Base-by-base conservation (phyloP, 2,888 invertebrate species). In the Erebia palarica region DNA sequence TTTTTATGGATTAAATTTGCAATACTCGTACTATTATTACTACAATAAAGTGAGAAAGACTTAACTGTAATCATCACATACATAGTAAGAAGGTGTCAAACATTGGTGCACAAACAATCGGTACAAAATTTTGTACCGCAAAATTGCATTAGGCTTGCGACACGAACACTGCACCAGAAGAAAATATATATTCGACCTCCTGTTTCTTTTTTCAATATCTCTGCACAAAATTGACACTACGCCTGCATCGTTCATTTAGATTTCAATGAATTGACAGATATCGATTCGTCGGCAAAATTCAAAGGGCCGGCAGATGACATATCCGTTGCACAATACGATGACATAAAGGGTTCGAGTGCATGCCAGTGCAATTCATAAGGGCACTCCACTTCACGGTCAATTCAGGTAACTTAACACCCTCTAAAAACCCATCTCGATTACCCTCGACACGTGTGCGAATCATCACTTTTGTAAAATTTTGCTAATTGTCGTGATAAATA, bases 321-420 rank as follows among this genome's bases (percentile, higher is more conserved):
- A 78, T 89, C 86, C 83, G 79, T 92, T 91, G 90, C 90, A 91
- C 92, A 92, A 92, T 87, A 80, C 84, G 81, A 79, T 78, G 79
- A 81, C 82, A 85, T 88, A 84, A 88, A 90, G 89, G 92, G 91
- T 90, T 91, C 86, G 85, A 89, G 84, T 91, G 91, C 90, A 91
- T 85, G 82, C 87, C 88, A 77, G 86, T 92, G 92, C 91, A 89
- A 91, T 87, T 86, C 85, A 92, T 92, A 92, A 88, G 92, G 92
- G 92, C 83, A 91, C 86, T 91, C 81, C 79, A 86, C 85, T 69
- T 68, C 69, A 68, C 71, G 86, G 86, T 84, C 86, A 87, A 85
- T 85, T 82, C 79, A 78, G 81, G 92, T 85, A 92, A 92, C 82
- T 83, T 78, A 84, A 92, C 85, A 91, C 90, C 86, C 78, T 72